These are phyloP conservation scores for Pharmacophagus antenor DNA, from an alignment of 2,888 invertebrate species.

Conservation along the genomic window DNA sequence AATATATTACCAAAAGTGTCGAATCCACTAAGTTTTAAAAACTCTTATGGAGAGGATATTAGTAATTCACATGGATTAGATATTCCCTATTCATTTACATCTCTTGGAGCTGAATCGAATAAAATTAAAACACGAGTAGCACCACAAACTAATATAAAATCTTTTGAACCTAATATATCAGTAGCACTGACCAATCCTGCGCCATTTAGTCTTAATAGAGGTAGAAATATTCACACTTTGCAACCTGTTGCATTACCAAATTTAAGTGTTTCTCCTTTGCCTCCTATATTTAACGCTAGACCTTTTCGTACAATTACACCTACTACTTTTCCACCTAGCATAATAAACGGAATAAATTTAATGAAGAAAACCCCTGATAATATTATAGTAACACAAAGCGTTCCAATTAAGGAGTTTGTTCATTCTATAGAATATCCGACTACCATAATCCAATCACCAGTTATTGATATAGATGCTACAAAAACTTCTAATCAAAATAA, in stretches of 20 bases:
- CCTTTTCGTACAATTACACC: conserved; percentile 71
- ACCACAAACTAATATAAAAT: conserved; percentile 47
- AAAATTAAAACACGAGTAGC: conserved; percentile 67
- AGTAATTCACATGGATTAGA: conserved; percentile 54
- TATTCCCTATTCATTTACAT: conserved; percentile 61
- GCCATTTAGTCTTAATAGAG: conserved; percentile 68
- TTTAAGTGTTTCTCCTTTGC: conserved; percentile 81
- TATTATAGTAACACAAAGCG: conserved; percentile 82
- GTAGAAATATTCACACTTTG: conserved; percentile 72
- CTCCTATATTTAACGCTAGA: conserved; percentile 83
- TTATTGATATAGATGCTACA: conserved; percentile 80
- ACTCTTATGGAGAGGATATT: conserved; percentile 73
- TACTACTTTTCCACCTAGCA: conserved; percentile 44
- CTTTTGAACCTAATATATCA: conserved; percentile 51
- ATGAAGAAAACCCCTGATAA: conserved; percentile 56
- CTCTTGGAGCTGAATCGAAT: conserved; percentile 66
- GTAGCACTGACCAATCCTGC: conserved; percentile 68
- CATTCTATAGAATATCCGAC: conserved; percentile 87
- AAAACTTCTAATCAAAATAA: conserved; percentile 60
- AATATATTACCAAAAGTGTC: conserved; percentile 64
- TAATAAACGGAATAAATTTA: conserved; percentile 57
- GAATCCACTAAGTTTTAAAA: conserved; percentile 61
- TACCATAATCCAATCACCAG: conserved; percentile 85
- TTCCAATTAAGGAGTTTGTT: conserved; percentile 84
- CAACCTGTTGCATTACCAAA: conserved; percentile 84